Percentiles rank a stretch among this genome's conserved stretches.
Conservation (phyloP, 2,888 invertebrate species). For the Sinotaia quadrata region DNA sequence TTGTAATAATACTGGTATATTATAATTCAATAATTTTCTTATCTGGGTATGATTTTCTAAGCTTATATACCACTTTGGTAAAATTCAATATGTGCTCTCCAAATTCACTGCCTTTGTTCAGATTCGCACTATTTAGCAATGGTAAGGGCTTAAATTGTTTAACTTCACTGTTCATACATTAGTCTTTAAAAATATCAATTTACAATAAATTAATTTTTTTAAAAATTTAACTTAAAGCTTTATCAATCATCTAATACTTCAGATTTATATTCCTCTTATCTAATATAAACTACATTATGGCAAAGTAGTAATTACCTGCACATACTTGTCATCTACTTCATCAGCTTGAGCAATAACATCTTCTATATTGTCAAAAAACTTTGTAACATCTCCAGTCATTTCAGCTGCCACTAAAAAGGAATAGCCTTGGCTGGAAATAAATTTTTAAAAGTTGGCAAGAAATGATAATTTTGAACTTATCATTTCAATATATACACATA, state of each 20-base stretch:
- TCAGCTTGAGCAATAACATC: constrained; percentile 96
- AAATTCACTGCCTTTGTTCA: no score
- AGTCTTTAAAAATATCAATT: not conserved
- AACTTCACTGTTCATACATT: no score
- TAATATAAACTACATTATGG: no score
- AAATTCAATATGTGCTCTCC: no score
- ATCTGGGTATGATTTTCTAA: no score
- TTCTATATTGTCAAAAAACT: constrained; percentile 83
- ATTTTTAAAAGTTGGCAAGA: not conserved
- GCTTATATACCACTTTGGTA: no score
- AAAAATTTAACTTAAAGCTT: not conserved
- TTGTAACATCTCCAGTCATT: constrained; percentile 76
- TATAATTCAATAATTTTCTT: no score
- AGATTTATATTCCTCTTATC: not conserved
- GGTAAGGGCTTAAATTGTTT: no score
- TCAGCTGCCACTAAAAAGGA: constrained; percentile 87
- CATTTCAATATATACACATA: no score
- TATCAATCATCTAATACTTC: not conserved
- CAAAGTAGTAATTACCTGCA: constrained; percentile 70
- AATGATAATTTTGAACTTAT: not conserved
- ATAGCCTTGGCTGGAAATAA: constrained; percentile 84
- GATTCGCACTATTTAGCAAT: no score
- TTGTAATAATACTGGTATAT: no score
- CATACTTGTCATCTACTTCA: constrained; percentile 89
- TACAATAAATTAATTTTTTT: not conserved